Conservation (phyloP, 2,797 vertebrate genomes). For the Leuciscus waleckii region DNA sequence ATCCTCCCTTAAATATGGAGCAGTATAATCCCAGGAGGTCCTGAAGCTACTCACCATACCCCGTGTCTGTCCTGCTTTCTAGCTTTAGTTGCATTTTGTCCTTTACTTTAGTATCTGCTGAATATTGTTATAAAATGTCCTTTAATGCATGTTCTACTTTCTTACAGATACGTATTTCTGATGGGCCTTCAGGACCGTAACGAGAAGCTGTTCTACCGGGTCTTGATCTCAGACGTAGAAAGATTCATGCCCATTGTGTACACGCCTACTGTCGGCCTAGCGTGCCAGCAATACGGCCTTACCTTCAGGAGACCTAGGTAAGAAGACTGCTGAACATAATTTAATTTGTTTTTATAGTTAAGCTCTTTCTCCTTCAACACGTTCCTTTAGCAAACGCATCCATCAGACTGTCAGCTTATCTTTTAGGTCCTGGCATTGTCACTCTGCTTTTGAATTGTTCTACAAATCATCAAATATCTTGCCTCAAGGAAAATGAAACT, state of each 20-base stretch:
- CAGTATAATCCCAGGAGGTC: not conserved
- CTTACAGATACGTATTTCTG: constrained; percentile 90
- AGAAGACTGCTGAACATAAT: constrained; percentile 61
- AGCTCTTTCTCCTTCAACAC: constrained; percentile 18
- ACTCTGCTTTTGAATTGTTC: constrained; percentile 8
- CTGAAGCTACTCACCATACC: not conserved
- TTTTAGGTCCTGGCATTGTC: constrained; percentile 24
- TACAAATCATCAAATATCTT: constrained; percentile 16
- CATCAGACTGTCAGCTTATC: not conserved
- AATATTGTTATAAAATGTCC: not conserved
- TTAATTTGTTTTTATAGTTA: constrained; percentile 11
- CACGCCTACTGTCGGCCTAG: constrained; percentile 94
- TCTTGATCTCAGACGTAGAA: constrained; percentile 89
- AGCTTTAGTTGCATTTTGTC: not conserved
- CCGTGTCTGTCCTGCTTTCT: not conserved
- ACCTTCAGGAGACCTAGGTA: constrained; percentile 93
- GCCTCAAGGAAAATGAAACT: constrained; percentile 16
- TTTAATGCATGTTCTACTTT: constrained; percentile 38
- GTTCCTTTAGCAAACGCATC: not conserved
- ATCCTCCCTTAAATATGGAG: not conserved
- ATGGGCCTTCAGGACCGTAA: constrained; percentile 96
- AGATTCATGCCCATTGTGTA: constrained; percentile 98
- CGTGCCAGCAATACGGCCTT: constrained; percentile 94
- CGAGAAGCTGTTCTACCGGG: constrained; percentile 96
- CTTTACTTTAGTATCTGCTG: not conserved